Evolutionary conservation across 2,113 vertebrate genomes (phyloP), one percentile per base, ranked within the genome.

Genomic region (Chiloscyllium plagiosum): DNA sequence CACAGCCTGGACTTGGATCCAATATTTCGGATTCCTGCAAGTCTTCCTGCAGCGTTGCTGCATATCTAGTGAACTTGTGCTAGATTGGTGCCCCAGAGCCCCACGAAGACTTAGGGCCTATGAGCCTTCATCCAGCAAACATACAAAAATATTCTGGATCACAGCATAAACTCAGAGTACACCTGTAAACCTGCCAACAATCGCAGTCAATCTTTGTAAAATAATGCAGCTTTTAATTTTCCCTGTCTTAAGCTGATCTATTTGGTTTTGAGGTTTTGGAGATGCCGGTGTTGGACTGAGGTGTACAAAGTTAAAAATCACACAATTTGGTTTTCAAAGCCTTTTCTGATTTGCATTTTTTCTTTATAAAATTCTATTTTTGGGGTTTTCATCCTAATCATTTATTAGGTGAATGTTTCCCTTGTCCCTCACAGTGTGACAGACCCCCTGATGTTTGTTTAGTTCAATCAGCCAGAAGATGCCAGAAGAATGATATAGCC

Each of bases 381-480:
- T 93, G 37, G 33, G 89, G 61, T 42, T 37, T 83, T 83, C 37
- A 12, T 68, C 33, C 87, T 24, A 0, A 95, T 96, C 95, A 96
- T 95, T 96, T 96, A 96, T 96, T 90, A 96, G 96, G 96, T 96
- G n/a, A 96, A 42, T 97, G 96, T 96, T 96, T 96, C 10, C 47
- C 96, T 86, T 96, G 96, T 97, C 95, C 96, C 97, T 96, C 96
- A 6, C 33, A 99, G 98, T 98, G 97, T 56, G 97, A 97, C 96
- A 98, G 97, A 98, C 97, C 98, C 85, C 97, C 98, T 96, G 98
- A 99, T 96, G 97, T 99, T 96, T 99, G 99, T 96, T 96, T 99
- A 97, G 97, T 99, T 96, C 99, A 98, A 96, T 98, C 98, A 97
- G 98, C 97, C 0, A 98, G 98, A 95, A 97, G 97, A 61, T 98